Conservation (phyloP, 2,888 invertebrate species). For the Perdita meconis region DNA sequence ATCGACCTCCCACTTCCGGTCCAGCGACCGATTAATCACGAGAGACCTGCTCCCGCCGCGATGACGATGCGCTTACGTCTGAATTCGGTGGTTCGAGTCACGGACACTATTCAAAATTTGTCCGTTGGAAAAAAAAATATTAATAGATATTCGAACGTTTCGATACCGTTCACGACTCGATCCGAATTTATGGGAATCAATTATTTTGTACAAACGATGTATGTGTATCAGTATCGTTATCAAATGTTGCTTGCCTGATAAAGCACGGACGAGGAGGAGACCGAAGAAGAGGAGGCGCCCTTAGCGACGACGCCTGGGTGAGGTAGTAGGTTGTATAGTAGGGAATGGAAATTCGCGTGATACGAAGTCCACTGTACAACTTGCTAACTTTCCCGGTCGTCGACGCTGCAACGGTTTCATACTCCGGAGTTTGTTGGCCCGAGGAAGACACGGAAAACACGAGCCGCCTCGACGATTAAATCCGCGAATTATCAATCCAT, state of each 20-base stretch:
- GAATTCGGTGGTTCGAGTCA: neutral
- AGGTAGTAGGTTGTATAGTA: slow-evolving; percentile 99
- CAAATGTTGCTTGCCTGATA: neutral
- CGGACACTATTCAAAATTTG: neutral
- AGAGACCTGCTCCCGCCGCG: slow-evolving; percentile 14
- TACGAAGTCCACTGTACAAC: slow-evolving; percentile 96
- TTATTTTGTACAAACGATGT: too few relatives aligned
- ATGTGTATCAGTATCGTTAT: neutral
- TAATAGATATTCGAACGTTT: neutral
- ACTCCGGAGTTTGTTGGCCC: neutral
- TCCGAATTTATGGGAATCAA: too few relatives aligned
- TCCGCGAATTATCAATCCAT: neutral
- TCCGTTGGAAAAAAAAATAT: too few relatives aligned
- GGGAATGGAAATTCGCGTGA: slow-evolving; percentile 91
- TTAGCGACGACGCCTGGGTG: slow-evolving; percentile 88
- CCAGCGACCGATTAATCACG: slow-evolving; percentile 10
- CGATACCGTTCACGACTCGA: neutral
- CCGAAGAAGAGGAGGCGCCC: slow-evolving; percentile 39
- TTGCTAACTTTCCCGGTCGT: slow-evolving; percentile 97
- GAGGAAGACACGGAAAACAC: slow-evolving; percentile 9
- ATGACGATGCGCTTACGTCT: neutral
- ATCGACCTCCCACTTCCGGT: slow-evolving; percentile 25
- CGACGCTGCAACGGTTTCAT: slow-evolving; percentile 81
- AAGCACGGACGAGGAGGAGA: neutral
- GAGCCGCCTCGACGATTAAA: neutral